phyloP scores from a whole-genome alignment of 2,888 invertebrate species.

The Rutpela maculata region DNA sequence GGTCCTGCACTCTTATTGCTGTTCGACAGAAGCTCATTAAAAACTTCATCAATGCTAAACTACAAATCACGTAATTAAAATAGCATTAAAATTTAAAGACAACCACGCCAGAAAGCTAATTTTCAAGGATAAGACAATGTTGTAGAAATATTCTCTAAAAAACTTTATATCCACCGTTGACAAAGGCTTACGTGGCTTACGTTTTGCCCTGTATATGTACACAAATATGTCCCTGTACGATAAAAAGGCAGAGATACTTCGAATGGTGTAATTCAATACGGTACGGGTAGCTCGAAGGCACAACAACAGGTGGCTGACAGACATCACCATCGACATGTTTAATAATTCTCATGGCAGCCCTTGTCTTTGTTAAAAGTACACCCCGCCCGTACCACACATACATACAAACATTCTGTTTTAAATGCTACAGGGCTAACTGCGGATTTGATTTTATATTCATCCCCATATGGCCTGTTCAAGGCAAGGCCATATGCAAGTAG shows the following conservation, averaged over 20 bases:
- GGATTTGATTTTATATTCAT: conserved; percentile 14
- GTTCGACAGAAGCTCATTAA: too few species aligned
- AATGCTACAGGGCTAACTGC: background rate
- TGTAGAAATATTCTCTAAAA: too few species aligned
- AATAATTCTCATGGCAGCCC: conserved; percentile 25
- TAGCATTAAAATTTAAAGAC: too few species aligned
- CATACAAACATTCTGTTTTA: conserved; percentile 11
- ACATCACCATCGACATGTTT: conserved; percentile 37
- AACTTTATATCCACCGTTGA: too few species aligned
- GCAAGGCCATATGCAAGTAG: background rate
- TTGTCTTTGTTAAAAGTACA: conserved; percentile 12
- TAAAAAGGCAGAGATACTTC: background rate
- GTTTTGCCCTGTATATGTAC: background rate
- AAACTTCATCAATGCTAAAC: too few species aligned
- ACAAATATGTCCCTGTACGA: conserved; percentile 4
- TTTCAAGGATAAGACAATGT: too few species aligned
- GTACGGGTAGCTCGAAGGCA: background rate
- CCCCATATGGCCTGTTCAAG: conserved; percentile 9
- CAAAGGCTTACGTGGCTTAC: too few species aligned
- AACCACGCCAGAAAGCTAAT: too few species aligned
- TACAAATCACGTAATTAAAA: too few species aligned
- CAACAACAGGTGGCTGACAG: conserved; percentile 55
- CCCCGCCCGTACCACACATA: conserved; percentile 9
- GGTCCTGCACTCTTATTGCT: too few species aligned
- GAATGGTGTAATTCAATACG: conserved; percentile 14